Base-by-base conservation (phyloP, 2,113 vertebrate species). In the Siniperca knerii region DNA sequence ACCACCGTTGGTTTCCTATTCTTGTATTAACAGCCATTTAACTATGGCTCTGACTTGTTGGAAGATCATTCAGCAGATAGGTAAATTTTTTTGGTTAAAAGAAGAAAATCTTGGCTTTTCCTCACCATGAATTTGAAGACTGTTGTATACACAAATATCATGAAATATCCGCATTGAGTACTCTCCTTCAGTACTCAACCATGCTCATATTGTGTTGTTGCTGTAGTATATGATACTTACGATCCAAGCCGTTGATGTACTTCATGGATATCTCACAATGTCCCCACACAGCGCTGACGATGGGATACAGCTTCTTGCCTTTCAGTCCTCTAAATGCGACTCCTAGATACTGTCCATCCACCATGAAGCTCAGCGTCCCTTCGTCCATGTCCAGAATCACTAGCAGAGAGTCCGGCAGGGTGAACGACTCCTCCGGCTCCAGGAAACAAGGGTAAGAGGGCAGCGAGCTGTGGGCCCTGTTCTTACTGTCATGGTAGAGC, bases 321-420 rank as follows among this genome's bases (percentile, higher is more conserved):
- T 98, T 98, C 71, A 99, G 97, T 82, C 98, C 98, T 75, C 97
- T 95, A 93, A 99, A 99, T 77, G 98, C 98, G 93, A 99, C 98
- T 74, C 98, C 98, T 80, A 99, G 97, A 93, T 99, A 99, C 87
- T 98, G 97, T 95, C 98, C 98, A 1, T 99, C 98, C 33, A 98
- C 97, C 87, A 98, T 96, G 92, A 99, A 99, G 95, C 98, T 99
- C 85, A 99, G 95, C 0, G 98, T 99, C 85, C 98, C 98, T 92
- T 99, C 98, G 13, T 99, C 98, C 98, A 99, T 99, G 94, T 99
- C 98, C 94, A 99, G 96, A 91, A 99, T 97, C 44, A 98, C 98
- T 48, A 99, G 94, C 81, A 99, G 94, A 68, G 97, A 96, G 93
- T 99, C 98, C 6, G 98, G 98, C 90, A 98, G 94, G 21, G 97